These are phyloP conservation scores for Liodrosophila aerea DNA, from an alignment of 2,888 invertebrate genomes.

Conservation along the genomic window DNA sequence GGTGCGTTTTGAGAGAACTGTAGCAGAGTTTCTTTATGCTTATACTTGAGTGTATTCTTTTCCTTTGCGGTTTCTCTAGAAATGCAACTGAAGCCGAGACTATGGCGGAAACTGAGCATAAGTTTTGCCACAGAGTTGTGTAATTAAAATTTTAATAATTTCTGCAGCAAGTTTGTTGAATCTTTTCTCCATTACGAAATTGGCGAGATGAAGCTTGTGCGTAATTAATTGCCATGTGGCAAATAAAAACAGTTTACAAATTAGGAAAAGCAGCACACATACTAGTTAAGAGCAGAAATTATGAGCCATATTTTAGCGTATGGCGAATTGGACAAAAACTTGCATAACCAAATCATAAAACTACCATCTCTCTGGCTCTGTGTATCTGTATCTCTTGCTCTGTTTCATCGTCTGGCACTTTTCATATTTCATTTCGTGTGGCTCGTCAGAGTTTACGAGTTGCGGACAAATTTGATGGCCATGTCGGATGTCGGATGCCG, in stretches of 20 bases:
- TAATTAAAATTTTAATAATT: slow-evolving; percentile 74
- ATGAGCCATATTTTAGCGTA: slow-evolving; percentile 34
- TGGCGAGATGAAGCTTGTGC: too few relatives aligned
- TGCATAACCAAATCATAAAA: slow-evolving; percentile 56
- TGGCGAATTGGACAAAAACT: slow-evolving; percentile 53
- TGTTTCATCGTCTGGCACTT: slow-evolving; percentile 9
- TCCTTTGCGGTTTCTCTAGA: slow-evolving; percentile 34
- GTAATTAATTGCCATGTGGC: too few relatives aligned
- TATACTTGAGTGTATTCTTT: slow-evolving; percentile 14
- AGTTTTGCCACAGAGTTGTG: slow-evolving; percentile 58
- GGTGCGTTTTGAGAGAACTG: too few relatives aligned
- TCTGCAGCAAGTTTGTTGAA: slow-evolving; percentile 37
- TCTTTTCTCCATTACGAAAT: too few relatives aligned
- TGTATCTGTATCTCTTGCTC: neutral
- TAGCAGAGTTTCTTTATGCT: too few relatives aligned
- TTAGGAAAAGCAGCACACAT: neutral
- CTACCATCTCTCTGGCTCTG: slow-evolving; percentile 2
- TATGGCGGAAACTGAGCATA: slow-evolving; percentile 24
- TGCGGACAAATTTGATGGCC: slow-evolving; percentile 69
- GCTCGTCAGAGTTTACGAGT: slow-evolving; percentile 56
- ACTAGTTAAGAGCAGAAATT: slow-evolving; percentile 18
- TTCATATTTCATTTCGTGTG: slow-evolving; percentile 46
- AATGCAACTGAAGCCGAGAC: slow-evolving; percentile 6
- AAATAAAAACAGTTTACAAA: neutral
- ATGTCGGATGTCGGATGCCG: slow-evolving; percentile 32